phyloP scores from a whole-genome alignment of 2,113 vertebrate genomes.

The Chaetura pelagica region DNA sequence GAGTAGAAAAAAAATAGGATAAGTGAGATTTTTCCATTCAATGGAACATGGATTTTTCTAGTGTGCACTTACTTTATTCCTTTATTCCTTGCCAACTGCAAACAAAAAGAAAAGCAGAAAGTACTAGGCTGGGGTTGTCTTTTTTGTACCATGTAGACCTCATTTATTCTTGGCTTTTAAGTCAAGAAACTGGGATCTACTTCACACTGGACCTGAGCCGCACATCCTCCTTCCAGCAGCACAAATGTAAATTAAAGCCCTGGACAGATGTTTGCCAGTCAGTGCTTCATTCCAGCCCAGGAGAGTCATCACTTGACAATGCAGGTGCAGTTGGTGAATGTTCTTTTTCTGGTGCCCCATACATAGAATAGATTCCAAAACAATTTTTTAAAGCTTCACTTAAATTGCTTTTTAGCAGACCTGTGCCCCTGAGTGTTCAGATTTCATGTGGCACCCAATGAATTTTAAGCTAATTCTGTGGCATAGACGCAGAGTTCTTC shows the following conservation, averaged over 20 bases:
- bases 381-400: slow-evolving; percentile 13
- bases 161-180: neutral
- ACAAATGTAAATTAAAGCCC: neutral
- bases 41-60: neutral
- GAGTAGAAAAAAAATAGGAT: neutral
- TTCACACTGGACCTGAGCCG: neutral
- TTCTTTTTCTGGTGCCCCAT: neutral
- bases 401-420: neutral
- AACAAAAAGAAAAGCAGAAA: neutral
- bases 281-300: neutral
- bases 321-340: neutral
- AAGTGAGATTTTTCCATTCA: neutral
- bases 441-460: neutral
- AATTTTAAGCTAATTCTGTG: neutral
- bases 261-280: neutral
- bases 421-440: neutral
- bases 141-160: neutral
- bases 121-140: accelerated
- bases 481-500: neutral
- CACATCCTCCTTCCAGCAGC: neutral
- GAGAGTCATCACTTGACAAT: neutral
- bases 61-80: neutral
- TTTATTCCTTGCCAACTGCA: neutral
- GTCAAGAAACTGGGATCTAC: neutral
- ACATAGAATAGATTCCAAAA: neutral